Evolutionary conservation across 2,888 invertebrate species (phyloP).

Genomic region (Pilophorus perplexus): DNA sequence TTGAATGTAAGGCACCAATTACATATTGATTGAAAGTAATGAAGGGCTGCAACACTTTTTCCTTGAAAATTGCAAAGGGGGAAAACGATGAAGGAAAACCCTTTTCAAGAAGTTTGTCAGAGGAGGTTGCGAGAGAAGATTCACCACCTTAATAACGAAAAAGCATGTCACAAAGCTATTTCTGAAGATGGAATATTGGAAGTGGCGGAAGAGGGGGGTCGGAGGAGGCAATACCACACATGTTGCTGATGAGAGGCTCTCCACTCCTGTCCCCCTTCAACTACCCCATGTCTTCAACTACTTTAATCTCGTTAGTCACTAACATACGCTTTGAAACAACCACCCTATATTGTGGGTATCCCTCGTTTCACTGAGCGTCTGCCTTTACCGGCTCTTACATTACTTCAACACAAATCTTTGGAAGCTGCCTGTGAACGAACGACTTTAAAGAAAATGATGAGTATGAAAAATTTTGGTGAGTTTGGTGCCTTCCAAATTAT

Average conservation of each 20-base stretch:
- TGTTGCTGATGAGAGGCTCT: conserved; percentile 15
- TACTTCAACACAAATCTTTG: too few species aligned
- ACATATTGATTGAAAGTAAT: conserved; percentile 4
- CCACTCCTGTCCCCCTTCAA: neutral
- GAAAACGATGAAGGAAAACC: neutral
- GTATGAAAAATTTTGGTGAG: too few species aligned
- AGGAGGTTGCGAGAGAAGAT: neutral
- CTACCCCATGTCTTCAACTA: neutral
- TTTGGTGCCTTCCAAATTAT: too few species aligned
- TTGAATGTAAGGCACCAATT: too few species aligned
- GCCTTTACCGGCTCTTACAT: too few species aligned
- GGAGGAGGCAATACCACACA: conserved; percentile 9
- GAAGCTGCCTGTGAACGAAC: too few species aligned
- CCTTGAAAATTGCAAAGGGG: conserved; percentile 5
- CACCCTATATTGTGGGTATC: neutral
- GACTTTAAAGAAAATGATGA: too few species aligned
- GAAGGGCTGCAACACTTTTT: conserved; percentile 1
- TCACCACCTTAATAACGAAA: conserved; percentile 27
- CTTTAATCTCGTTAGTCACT: conserved; percentile 6
- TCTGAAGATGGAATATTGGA: conserved; percentile 34
- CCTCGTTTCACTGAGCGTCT: too few species aligned
- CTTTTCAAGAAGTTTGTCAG: neutral
- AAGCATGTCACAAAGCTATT: conserved; percentile 34
- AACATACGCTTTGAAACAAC: neutral
- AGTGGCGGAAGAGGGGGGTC: neutral